Evolutionary conservation across 2,888 invertebrate genomes (phyloP), one percentile per base, ranked within the genome.

Genomic region (Heliconius ethilla): DNA sequence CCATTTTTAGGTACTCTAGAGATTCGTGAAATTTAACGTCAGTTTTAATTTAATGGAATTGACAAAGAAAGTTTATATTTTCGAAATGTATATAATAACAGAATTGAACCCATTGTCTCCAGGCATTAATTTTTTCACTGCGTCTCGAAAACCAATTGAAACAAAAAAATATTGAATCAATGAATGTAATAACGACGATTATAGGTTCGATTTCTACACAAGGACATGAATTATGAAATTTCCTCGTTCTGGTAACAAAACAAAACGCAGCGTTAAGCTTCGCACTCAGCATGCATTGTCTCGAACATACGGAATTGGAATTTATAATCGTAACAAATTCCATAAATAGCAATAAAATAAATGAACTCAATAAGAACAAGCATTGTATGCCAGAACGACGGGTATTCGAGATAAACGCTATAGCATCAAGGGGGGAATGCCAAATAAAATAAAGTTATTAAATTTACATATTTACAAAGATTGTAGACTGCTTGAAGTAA

Each of bases 331-430:
- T 40, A 25, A n/a, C 13, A 4, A 40, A 40, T 69, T 69, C 25
- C 40, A 15, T 40, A 25, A 69, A 40, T 25, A 40, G 13, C n/a
- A 37, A 40, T 40, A 69, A 69, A 40, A 69, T 69, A 69, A 69
- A 69, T 40, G 67, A 69, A 40, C 13, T 25, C 67, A 40, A 37
- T 33, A 37, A 67, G 40, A 69, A 40, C 37, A 69, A 69, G 67
- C 13, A 69, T 11, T 33, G 37, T 67, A 11, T 69, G 67, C 37
- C 40, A 40, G 40, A 69, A 40, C 67, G 33, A 69, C 37, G n/a
- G n/a, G 7, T 33, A 37, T 69, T 69, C 37, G 62, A 62, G 62
- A 25, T 40, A 69, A 69, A 69, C 13, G 66, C 66, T 22, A 18
- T 2, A n/a, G 7, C 40, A 15, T 69, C 67, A 37, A 13, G 40